phyloP scores from a whole-genome alignment of 1,140 invertebrate genomes.

The Ceratina japonica region DNA sequence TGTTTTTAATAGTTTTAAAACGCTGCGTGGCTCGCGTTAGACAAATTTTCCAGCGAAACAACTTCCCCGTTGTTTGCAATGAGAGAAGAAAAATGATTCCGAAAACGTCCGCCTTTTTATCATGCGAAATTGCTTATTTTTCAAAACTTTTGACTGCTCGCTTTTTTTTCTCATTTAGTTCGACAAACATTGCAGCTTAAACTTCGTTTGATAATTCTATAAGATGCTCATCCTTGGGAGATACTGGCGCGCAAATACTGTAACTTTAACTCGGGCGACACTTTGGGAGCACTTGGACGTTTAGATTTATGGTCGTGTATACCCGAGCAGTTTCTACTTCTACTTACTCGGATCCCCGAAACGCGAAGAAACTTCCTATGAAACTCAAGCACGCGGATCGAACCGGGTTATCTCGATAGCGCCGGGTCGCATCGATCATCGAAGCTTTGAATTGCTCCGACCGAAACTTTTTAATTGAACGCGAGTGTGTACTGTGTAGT shows the following conservation, averaged over 20 bases:
- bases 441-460: neutral
- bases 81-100: neutral
- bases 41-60: too few relatives aligned
- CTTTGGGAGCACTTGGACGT: neutral
- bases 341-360: neutral
- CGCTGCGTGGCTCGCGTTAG: too few relatives aligned
- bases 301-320: neutral
- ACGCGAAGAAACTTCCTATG: neutral
- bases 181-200: too few relatives aligned
- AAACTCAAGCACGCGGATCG: neutral
- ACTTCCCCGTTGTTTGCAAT: too few relatives aligned
- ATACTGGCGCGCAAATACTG: neutral
- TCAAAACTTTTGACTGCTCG: too few relatives aligned
- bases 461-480: neutral
- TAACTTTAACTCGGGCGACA: neutral
- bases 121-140: too few relatives aligned
- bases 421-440: neutral
- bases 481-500: neutral
- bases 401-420: neutral
- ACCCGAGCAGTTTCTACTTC: neutral
- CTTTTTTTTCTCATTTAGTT: too few relatives aligned
- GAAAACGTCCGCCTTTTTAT: neutral
- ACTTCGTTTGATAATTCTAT: neutral
- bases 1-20: conserved; percentile 16
- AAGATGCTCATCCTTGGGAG: neutral